Evolutionary conservation across 2,797 vertebrate species (phyloP).

Genomic region (Hapalemur alaotrensis): DNA sequence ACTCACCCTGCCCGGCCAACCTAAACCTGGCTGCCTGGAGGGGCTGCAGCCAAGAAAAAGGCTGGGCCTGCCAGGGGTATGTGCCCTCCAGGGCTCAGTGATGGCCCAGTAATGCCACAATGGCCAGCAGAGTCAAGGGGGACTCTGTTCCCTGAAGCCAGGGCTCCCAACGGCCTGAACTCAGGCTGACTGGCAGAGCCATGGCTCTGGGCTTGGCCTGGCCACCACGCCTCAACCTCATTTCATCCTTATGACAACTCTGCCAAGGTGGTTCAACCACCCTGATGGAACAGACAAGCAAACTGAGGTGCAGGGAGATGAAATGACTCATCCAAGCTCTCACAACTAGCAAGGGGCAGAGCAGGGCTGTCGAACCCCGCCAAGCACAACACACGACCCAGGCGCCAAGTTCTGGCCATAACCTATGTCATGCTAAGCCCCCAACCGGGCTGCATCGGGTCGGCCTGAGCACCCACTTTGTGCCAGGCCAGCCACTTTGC

Average conservation of each 20-base stretch:
- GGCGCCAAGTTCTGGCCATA: not conserved
- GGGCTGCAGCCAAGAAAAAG: slow-evolving; percentile 79
- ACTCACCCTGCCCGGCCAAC: slow-evolving; percentile 61
- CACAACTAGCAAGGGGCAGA: not conserved
- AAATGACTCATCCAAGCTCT: not conserved
- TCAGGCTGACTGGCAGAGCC: not conserved
- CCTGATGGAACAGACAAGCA: not conserved
- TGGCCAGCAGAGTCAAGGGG: slow-evolving; percentile 77
- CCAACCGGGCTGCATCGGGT: no score
- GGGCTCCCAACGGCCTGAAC: not conserved
- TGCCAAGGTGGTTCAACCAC: not conserved
- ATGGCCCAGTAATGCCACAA: slow-evolving; percentile 77
- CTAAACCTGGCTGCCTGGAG: slow-evolving; percentile 78
- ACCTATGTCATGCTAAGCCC: not conserved
- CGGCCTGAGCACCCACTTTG: not conserved
- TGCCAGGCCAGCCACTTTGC: not conserved
- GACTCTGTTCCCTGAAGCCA: slow-evolving; percentile 79
- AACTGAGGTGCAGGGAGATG: not conserved
- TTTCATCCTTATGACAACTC: not conserved
- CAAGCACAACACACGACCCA: not conserved
- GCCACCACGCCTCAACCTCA: not conserved
- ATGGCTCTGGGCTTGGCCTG: not conserved
- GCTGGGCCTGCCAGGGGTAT: slow-evolving; percentile 74
- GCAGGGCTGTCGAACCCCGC: not conserved
- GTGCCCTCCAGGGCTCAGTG: slow-evolving; percentile 73